Percentiles rank a stretch among this genome's conserved stretches.
phyloP scores from a whole-genome alignment of 2,113 vertebrate genomes.

The Picathartes gymnocephalus region DNA sequence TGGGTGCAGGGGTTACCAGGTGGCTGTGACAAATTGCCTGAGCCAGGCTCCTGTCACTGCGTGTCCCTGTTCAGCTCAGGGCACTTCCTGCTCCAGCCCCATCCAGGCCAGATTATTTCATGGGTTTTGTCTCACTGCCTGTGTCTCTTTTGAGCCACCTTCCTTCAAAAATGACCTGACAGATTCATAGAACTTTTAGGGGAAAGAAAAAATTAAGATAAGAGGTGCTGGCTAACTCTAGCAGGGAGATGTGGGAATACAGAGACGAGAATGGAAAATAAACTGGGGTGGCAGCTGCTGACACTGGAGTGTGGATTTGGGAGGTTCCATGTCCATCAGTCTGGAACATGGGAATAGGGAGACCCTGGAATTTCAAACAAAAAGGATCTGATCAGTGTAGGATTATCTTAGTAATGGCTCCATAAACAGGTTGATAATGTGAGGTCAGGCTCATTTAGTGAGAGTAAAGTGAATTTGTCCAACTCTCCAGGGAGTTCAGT shows the following conservation, averaged over 20 bases:
- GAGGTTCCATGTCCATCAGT: neutral
- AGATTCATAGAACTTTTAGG: neutral
- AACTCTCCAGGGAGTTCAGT: neutral
- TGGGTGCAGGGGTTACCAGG: neutral
- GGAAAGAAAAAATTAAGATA: neutral
- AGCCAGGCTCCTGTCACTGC: neutral
- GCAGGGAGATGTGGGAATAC: neutral
- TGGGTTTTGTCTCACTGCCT: neutral
- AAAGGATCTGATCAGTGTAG: neutral
- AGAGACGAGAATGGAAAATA: neutral
- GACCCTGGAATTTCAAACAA: neutral
- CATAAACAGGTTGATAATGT: neutral
- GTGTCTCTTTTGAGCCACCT: neutral
- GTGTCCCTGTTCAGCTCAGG: neutral
- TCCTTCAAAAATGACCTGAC: neutral
- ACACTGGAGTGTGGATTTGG: rapidly evolving
- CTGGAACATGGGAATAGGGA: neutral
- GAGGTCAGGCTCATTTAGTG: neutral
- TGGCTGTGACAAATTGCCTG: neutral
- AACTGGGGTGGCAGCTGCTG: neutral
- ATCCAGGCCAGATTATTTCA: neutral
- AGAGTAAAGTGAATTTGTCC: neutral
- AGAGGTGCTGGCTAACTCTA: neutral
- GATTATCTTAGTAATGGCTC: neutral
- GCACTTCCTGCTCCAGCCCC: neutral